Conservation (phyloP, 2,797 vertebrate species). For the Sparidentex hasta region DNA sequence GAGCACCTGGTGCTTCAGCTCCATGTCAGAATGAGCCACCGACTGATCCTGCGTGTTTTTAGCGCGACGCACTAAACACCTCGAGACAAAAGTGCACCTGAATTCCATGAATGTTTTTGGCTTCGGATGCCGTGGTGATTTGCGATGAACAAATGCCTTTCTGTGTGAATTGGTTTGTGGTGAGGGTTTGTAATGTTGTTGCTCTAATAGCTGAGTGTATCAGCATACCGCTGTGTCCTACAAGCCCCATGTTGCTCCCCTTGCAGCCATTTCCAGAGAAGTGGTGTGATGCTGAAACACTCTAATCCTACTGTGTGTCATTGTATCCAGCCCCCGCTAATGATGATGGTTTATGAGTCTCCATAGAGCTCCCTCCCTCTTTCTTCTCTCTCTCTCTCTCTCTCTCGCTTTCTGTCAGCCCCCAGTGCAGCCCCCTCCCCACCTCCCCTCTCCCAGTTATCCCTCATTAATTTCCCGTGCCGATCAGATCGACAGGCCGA, state of each 20-base stretch:
- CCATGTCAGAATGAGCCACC: slow-evolving; percentile 11
- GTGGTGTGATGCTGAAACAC: slow-evolving; percentile 72
- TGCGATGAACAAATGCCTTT: slow-evolving; percentile 51
- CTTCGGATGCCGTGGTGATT: slow-evolving; percentile 44
- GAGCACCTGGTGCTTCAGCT: slow-evolving; percentile 30
- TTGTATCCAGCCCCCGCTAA: slow-evolving; percentile 79
- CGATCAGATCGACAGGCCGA: slow-evolving; percentile 88
- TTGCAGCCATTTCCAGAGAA: slow-evolving; percentile 77
- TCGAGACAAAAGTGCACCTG: slow-evolving; percentile 39
- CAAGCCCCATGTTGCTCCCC: slow-evolving; percentile 66
- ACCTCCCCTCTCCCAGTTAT: slow-evolving; percentile 76
- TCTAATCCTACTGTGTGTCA: slow-evolving; percentile 78
- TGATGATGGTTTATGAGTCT: slow-evolving; percentile 83
- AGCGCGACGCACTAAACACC: background rate
- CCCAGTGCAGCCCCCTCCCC: slow-evolving; percentile 25
- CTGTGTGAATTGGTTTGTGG: slow-evolving; percentile 41
- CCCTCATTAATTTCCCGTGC: slow-evolving; percentile 88
- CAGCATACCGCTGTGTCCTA: slow-evolving; percentile 60
- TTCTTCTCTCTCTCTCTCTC: slow-evolving; percentile 13
- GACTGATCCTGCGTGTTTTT: slow-evolving; percentile 32
- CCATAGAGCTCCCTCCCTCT: slow-evolving; percentile 63
- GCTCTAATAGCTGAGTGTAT: slow-evolving; percentile 65
- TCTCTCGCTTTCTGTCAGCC: slow-evolving; percentile 32
- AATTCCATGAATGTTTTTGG: slow-evolving; percentile 50
- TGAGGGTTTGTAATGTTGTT: slow-evolving; percentile 55